Evolutionary conservation across 2,888 invertebrate species (phyloP).

Genomic region (Agrotis segetum): DNA sequence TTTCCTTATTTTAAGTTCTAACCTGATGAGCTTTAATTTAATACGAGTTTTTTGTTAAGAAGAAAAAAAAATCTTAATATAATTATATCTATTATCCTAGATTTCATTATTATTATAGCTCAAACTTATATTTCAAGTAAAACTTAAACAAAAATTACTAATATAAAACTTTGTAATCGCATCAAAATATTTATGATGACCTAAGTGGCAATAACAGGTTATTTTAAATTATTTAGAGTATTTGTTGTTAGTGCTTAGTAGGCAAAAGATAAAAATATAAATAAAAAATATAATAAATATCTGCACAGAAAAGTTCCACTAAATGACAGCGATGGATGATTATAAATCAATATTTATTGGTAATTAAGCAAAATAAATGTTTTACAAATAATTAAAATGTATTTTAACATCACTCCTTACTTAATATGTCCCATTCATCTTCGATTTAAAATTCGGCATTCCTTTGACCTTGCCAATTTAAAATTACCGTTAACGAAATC

Average conservation of each 20-base stretch:
- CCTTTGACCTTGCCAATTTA: slow-evolving; percentile 26
- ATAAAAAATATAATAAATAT: background rate
- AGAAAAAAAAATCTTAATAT: background rate
- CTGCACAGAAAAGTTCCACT: background rate
- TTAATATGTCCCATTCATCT: slow-evolving; percentile 31
- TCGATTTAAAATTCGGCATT: slow-evolving; percentile 25
- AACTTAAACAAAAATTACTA: too few species aligned
- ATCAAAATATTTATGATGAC: slow-evolving; percentile 1
- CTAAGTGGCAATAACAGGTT: background rate
- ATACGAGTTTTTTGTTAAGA: background rate
- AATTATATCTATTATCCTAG: background rate
- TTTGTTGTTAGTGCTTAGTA: background rate
- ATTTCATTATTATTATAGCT: background rate
- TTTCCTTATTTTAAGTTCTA: background rate
- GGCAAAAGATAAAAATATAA: background rate
- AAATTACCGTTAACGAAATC: slow-evolving; percentile 36
- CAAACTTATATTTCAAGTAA: too few species aligned
- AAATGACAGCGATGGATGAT: slow-evolving; percentile 8
- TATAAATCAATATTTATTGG: slow-evolving; percentile 33
- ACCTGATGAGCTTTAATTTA: background rate
- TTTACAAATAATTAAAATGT: slow-evolving; percentile 24
- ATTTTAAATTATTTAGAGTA: background rate
- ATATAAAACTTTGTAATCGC: too few species aligned
- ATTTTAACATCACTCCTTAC: slow-evolving; percentile 4
- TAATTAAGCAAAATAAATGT: slow-evolving; percentile 6